phyloP scores from a whole-genome alignment of 2,113 vertebrate species.

The Garra rufa region DNA sequence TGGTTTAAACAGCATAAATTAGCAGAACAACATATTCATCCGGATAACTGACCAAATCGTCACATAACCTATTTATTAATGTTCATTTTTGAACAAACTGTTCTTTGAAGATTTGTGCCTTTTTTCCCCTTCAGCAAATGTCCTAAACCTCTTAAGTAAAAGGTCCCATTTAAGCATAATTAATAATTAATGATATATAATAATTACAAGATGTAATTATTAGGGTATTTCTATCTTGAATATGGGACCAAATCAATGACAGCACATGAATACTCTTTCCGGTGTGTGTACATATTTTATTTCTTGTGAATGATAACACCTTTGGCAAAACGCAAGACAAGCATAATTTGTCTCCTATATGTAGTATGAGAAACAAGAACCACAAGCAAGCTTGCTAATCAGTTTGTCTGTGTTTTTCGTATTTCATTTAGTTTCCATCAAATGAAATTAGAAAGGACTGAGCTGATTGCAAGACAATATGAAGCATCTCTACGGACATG shows the following conservation, averaged over 20 bases:
- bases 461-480: conserved; percentile 49
- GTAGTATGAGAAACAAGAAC: conserved; percentile 50
- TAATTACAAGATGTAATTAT: background rate
- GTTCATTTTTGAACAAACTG: background rate
- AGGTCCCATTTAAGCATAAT: background rate
- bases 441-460: conserved; percentile 53
- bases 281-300: conserved; percentile 59
- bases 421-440: conserved; percentile 32
- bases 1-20: too few species aligned
- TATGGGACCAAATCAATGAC: background rate
- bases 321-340: conserved; percentile 53
- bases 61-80: background rate
- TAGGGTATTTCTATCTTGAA: background rate
- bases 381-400: conserved; percentile 26
- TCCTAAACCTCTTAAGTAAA: background rate
- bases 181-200: background rate
- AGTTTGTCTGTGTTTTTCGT: conserved; percentile 50
- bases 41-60: too few species aligned
- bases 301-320: conserved; percentile 56
- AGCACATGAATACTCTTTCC: conserved; percentile 16
- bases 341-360: conserved; percentile 13
- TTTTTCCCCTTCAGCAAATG: background rate
- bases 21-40: too few species aligned
- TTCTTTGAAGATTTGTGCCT: background rate
- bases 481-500: conserved; percentile 60